A percentile compares a stretch with the other conserved stretches of the same genome.
phyloP scores from a whole-genome alignment of 2,797 vertebrate genomes.

The Sandelia bainsii region DNA sequence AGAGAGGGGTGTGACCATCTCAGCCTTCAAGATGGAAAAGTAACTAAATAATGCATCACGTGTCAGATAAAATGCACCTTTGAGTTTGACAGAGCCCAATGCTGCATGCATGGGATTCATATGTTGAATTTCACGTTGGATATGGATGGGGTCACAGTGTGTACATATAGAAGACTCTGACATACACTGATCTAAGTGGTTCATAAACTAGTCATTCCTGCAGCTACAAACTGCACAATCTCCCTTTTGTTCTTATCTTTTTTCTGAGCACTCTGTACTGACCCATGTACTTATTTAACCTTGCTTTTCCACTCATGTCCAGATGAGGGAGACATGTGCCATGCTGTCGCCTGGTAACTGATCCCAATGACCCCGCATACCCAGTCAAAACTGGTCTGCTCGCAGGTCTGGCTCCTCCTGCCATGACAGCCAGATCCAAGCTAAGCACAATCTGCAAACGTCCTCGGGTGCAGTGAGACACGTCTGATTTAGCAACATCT shows the following conservation, averaged over 20 bases:
- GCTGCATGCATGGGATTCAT: slow-evolving; percentile 54
- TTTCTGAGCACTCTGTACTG: slow-evolving; percentile 63
- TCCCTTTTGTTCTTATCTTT: slow-evolving; percentile 66
- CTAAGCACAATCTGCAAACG: slow-evolving; percentile 26
- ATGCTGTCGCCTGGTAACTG: slow-evolving; percentile 76
- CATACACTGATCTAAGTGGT: slow-evolving; percentile 43
- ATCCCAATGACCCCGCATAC: slow-evolving; percentile 77
- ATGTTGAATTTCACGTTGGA: slow-evolving; percentile 55
- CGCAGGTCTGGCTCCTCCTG: slow-evolving; percentile 62
- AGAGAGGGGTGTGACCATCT: slow-evolving; percentile 83
- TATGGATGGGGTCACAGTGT: slow-evolving; percentile 28
- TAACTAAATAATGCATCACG: slow-evolving; percentile 80
- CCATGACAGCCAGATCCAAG: slow-evolving; percentile 40
- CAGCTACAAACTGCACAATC: slow-evolving; percentile 57
- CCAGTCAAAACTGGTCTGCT: slow-evolving; percentile 74
- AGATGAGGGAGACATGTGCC: slow-evolving; percentile 83
- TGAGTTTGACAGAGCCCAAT: slow-evolving; percentile 55
- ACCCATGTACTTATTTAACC: slow-evolving; percentile 87
- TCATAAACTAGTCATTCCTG: slow-evolving; percentile 49
- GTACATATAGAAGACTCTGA: slow-evolving; percentile 21
- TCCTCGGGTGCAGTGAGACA: slow-evolving; percentile 17
- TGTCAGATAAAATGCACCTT: slow-evolving; percentile 75
- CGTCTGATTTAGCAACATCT: slow-evolving; percentile 29
- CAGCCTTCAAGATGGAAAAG: slow-evolving; percentile 74
- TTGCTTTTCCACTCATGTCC: slow-evolving; percentile 82